A percentile compares a stretch with the other conserved stretches of the same genome.
Evolutionary conservation across 2,888 invertebrate genomes (phyloP).

Genomic region (Euspilapteryx auroguttella): DNA sequence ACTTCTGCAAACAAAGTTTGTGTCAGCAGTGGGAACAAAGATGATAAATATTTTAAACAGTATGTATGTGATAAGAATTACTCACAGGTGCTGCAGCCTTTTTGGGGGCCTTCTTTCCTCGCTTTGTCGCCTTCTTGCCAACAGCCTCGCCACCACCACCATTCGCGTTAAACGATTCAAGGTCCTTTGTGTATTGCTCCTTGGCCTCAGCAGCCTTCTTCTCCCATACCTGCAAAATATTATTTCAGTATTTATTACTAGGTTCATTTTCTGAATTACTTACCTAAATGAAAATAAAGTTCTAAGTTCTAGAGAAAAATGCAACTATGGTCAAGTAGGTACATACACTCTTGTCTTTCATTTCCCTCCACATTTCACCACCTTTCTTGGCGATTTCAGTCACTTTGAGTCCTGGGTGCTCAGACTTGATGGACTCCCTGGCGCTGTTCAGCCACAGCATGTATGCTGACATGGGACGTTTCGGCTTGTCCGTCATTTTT

Average conservation of each 20-base stretch:
- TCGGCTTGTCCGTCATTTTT: slow-evolving; percentile 89
- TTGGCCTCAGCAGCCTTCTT: slow-evolving; percentile 85
- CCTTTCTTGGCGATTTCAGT: slow-evolving; percentile 94
- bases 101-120: slow-evolving; percentile 54
- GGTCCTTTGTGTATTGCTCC: slow-evolving; percentile 83
- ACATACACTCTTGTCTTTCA: slow-evolving; percentile 84
- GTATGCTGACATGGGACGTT: slow-evolving; percentile 90
- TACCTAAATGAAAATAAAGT: no score
- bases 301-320: no score
- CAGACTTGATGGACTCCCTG: slow-evolving; percentile 84
- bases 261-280: no score
- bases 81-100: slow-evolving; percentile 46
- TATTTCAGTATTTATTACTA: no score
- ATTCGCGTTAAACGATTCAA: slow-evolving; percentile 86
- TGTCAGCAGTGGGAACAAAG: neutral
- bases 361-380: slow-evolving; percentile 92
- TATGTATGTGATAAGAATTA: slow-evolving; percentile 7
- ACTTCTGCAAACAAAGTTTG: slow-evolving; percentile 23
- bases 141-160: slow-evolving; percentile 66
- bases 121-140: slow-evolving; percentile 58
- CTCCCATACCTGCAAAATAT: slow-evolving; percentile 78
- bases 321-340: no score
- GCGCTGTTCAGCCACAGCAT: slow-evolving; percentile 94
- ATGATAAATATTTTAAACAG: neutral
- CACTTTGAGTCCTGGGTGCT: slow-evolving; percentile 88